Percentiles rank a stretch among this genome's conserved stretches.
Conservation (phyloP, 2,888 invertebrate genomes). For the Xestobium rufovillosum region DNA sequence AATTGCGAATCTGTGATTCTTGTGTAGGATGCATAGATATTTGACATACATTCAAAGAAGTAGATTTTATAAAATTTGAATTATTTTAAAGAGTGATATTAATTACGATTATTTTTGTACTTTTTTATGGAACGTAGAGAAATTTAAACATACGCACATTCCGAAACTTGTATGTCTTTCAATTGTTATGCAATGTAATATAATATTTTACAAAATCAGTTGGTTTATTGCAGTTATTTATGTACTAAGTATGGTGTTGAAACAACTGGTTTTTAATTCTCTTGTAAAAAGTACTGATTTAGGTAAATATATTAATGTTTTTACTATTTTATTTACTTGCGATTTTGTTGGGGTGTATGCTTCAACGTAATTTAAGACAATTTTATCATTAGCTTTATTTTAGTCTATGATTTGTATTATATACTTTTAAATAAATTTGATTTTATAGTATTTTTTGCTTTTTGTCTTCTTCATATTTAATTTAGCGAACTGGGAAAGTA, state of each 20-base stretch:
- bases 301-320: too few relatives aligned
- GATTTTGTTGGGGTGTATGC: too few relatives aligned
- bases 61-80: background rate
- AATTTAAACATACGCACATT: too few relatives aligned
- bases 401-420: too few relatives aligned
- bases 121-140: too few relatives aligned
- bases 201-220: constrained; percentile 1
- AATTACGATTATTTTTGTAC: background rate
- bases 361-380: too few relatives aligned
- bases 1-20: constrained; percentile 37
- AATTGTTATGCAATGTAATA: background rate
- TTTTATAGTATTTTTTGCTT: too few relatives aligned
- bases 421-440: too few relatives aligned
- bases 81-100: background rate
- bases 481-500: too few relatives aligned
- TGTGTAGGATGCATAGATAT: constrained; percentile 21
- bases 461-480: too few relatives aligned
- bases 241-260: background rate
- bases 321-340: too few relatives aligned
- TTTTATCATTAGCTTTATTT: too few relatives aligned
- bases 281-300: constrained; percentile 44
- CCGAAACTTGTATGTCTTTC: background rate
- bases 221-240: background rate
- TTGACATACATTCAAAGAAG: constrained; percentile 11
- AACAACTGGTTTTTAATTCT: constrained; percentile 14